These are phyloP conservation scores for Idris sp. DNA, from an alignment of 1,140 invertebrate genomes.

Conservation along the genomic window DNA sequence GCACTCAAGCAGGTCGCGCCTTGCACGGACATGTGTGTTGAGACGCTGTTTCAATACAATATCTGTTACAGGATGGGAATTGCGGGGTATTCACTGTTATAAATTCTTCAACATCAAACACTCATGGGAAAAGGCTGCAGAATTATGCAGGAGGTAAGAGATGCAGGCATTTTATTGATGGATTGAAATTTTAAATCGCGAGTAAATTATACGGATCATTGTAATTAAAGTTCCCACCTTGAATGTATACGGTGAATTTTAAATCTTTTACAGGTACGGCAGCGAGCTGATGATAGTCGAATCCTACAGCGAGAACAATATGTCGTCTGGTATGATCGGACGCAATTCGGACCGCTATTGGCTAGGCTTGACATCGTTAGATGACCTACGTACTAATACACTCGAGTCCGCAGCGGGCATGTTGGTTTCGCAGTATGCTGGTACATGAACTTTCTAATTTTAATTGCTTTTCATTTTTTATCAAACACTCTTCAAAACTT, in stretches of 20 bases:
- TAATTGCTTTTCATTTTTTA: constrained; percentile 18
- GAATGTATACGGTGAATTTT: too few species aligned
- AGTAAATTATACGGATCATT: constrained; percentile 6
- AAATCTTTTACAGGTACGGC: too few species aligned
- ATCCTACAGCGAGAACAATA: constrained; percentile 93
- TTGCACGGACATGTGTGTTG: constrained; percentile 6
- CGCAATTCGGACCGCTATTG: constrained; percentile 85
- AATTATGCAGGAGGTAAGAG: constrained; percentile 93
- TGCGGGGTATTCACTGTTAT: constrained; percentile 93
- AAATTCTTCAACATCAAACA: constrained; percentile 97
- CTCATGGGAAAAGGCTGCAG: constrained; percentile 96
- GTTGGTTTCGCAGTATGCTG: constrained; percentile 93
- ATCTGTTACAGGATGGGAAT: constrained; percentile 87
- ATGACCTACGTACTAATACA: constrained; percentile 94
- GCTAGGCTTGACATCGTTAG: constrained; percentile 91
- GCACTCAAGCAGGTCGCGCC: constrained; percentile 36
- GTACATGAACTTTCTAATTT: constrained; percentile 73
- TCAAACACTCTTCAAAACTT: neutral
- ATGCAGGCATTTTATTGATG: constrained; percentile 40
- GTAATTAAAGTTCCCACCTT: neutral
- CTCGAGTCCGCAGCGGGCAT: constrained; percentile 94
- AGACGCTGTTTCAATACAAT: constrained; percentile 20
- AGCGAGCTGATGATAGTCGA: constrained; percentile 94
- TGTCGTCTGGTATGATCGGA: constrained; percentile 88
- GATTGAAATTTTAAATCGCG: constrained; percentile 47